Base-by-base conservation (phyloP, 2,888 invertebrate species). In the Saturnia pavonia region DNA sequence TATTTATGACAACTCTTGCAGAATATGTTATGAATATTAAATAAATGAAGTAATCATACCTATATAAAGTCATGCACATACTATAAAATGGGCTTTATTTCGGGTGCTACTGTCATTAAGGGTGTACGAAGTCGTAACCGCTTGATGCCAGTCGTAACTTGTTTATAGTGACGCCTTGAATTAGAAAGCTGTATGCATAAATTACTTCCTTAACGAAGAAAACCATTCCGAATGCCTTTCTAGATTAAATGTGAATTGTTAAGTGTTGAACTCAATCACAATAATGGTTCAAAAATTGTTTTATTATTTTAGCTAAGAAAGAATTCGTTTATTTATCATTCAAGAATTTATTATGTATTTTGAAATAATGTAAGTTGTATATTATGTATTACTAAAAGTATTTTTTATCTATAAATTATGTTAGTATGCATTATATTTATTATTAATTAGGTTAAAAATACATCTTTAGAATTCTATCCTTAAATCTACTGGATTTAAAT, bases 121-220 rank as follows among this genome's bases (percentile, higher is more conserved):
- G 84, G 82, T 82, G 79, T 80, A 83, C 80, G 77, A 81, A 83
- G 88, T 88, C 88, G 88, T 92, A 91, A 92, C 88, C 86, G 86
- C 82, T 87, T 90, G 88, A 91, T 90, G 91, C 80, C 82, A 83
- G 85, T 90, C 91, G 90, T 92, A 91, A 91, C 90, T 84, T 88
- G 90, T 91, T 91, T 91, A 92, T 90, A 85, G 89, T 87, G 82
- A 84, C 84, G 87, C 86, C 87, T 88, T 87, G 88, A 91, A 91
- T 92, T 90, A 90, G 87, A 90, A 87, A 88, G 79, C 79, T 78
- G 82, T 84, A 84, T 82, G 86, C 84, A 85, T 86, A 84, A 83
- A 85, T 85, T 81, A 81, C 78, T n/a, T n/a, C 40, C 11, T 51
- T 54, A 34, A 34, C n/a, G 48, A 68, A 68, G 19, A 40, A 57